Conservation (phyloP, 2,797 vertebrate genomes). For the Sebastes hubbsi region DNA sequence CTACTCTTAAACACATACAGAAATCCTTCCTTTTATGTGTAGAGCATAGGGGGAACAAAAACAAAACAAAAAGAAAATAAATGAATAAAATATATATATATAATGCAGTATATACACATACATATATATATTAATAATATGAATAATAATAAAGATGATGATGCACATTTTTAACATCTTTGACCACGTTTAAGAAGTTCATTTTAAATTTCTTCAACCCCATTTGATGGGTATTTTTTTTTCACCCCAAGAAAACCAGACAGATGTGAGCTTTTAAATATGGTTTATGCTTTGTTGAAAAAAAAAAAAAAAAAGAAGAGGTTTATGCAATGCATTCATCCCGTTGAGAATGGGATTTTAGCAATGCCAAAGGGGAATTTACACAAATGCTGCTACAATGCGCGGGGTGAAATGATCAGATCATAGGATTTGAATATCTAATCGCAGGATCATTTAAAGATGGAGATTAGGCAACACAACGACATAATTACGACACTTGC, state of each 20-base stretch:
- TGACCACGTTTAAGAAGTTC: neutral
- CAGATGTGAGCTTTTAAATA: conserved; percentile 7
- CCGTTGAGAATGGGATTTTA: conserved; percentile 63
- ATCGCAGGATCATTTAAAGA: conserved; percentile 73
- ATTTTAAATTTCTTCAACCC: neutral
- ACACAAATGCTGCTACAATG: conserved; percentile 55
- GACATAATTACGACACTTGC: conserved; percentile 71
- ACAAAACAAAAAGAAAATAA: too few species aligned
- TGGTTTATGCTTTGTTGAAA: conserved; percentile 5
- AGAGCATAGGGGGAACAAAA: too few species aligned
- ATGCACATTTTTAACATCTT: too few species aligned
- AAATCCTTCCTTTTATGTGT: too few species aligned
- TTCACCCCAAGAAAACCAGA: neutral
- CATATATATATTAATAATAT: too few species aligned
- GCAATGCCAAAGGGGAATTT: conserved; percentile 59
- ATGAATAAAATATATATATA: too few species aligned
- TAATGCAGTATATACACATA: too few species aligned
- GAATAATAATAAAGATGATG: too few species aligned
- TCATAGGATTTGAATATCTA: conserved; percentile 74
- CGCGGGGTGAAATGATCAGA: conserved; percentile 72
- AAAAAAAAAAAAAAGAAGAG: conserved; percentile 6
- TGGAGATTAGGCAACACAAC: conserved; percentile 69
- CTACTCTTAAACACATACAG: too few species aligned
- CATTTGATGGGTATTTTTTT: neutral
- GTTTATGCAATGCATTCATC: conserved; percentile 71